Percentiles rank a stretch among this genome's conserved stretches.
phyloP scores from a whole-genome alignment of 2,113 vertebrate species.

The Meles meles region DNA sequence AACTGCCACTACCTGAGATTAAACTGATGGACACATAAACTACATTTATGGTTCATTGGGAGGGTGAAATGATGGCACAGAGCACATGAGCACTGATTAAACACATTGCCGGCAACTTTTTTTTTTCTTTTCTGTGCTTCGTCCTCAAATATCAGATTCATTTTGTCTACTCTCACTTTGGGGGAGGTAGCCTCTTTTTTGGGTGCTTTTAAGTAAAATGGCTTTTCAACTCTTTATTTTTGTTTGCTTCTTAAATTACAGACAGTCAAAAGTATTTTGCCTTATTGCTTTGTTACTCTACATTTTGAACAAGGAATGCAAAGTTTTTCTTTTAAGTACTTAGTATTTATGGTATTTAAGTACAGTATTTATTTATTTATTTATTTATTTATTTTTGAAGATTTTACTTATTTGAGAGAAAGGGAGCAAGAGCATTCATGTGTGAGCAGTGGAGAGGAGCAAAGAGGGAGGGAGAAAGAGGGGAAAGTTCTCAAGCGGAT shows the following conservation, averaged over 20 bases:
- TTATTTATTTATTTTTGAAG: background rate
- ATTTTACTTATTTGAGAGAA: background rate
- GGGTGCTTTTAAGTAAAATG: background rate
- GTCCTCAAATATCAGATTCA: background rate
- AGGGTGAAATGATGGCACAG: background rate
- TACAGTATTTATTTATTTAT: background rate
- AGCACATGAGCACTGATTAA: background rate
- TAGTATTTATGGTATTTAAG: background rate
- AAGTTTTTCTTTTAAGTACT: background rate
- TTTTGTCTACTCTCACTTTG: background rate
- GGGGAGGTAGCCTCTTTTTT: background rate
- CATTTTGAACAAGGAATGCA: background rate
- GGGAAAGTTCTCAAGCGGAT: background rate
- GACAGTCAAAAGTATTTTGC: background rate
- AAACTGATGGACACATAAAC: too few relatives aligned
- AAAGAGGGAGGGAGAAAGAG: background rate
- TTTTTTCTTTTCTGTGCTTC: background rate
- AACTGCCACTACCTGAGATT: background rate
- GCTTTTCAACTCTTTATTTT: background rate
- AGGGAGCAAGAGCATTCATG: background rate
- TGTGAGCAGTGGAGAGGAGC: background rate
- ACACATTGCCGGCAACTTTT: background rate
- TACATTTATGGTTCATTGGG: background rate
- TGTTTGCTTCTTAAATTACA: constrained; percentile 14
- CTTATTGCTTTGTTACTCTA: background rate